Evolutionary conservation across 2,888 invertebrate species (phyloP).

Genomic region (Tuta absoluta): DNA sequence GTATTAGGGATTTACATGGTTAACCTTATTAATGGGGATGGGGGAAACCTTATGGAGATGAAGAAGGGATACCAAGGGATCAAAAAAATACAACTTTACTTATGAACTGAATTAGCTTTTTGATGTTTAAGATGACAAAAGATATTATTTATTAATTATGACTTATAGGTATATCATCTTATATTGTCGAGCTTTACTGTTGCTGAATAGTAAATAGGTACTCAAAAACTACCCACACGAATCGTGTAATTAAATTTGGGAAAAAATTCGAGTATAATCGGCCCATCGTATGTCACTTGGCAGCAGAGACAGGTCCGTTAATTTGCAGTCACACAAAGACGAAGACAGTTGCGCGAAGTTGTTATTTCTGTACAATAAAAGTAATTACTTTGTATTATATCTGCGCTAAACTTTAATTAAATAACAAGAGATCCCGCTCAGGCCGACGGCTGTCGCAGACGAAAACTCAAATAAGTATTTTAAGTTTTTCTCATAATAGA

Average conservation of each 20-base stretch:
- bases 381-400: conserved; percentile 15
- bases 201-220: too few relatives aligned
- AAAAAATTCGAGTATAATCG: neutral
- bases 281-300: neutral
- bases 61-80: too few relatives aligned
- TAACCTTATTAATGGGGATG: too few relatives aligned
- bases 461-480: neutral
- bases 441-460: conserved; percentile 5
- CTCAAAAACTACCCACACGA: neutral
- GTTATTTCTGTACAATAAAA: conserved; percentile 14
- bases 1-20: too few relatives aligned
- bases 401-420: conserved; percentile 19
- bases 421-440: conserved; percentile 12
- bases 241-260: neutral
- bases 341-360: neutral
- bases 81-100: too few relatives aligned
- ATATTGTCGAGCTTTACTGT: too few relatives aligned
- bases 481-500: neutral
- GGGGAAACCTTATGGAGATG: too few relatives aligned
- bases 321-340: neutral
- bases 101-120: too few relatives aligned
- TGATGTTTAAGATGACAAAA: too few relatives aligned
- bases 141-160: too few relatives aligned
- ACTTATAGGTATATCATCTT: too few relatives aligned
- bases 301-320: neutral